Conservation (phyloP, 2,113 vertebrate genomes). For the Crotalus horridus region DNA sequence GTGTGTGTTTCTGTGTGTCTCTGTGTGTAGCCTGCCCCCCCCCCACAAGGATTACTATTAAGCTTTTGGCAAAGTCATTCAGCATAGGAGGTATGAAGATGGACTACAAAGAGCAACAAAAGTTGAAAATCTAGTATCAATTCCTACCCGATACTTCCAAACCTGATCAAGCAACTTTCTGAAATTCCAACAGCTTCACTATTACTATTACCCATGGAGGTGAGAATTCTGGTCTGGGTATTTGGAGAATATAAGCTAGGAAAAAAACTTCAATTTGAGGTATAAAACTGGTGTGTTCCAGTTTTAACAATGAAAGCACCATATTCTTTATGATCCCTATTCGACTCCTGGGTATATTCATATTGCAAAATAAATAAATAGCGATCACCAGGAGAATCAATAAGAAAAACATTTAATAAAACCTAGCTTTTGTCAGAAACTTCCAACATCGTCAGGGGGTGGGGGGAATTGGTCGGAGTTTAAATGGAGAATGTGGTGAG, state of each 20-base stretch:
- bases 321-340: not conserved
- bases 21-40: accelerated
- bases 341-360: too few species aligned
- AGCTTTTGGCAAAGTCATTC: not conserved
- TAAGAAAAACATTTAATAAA: too few species aligned
- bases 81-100: not conserved
- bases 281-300: not conserved
- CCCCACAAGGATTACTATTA: not conserved
- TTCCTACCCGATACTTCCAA: not conserved
- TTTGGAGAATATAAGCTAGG: not conserved
- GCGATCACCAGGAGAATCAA: too few species aligned
- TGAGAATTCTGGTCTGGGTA: not conserved
- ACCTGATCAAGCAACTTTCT: not conserved
- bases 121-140: not conserved
- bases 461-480: too few species aligned
- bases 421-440: too few species aligned
- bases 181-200: not conserved
- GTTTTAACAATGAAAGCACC: not conserved
- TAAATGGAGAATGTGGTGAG: too few species aligned
- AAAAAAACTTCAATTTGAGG: not conserved
- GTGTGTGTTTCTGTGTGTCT: too few species aligned
- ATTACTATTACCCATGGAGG: not conserved
- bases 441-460: too few species aligned
- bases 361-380: too few species aligned
- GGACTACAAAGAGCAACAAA: not conserved